phyloP scores from a whole-genome alignment of 2,797 vertebrate genomes.

The Taenioides sp. region DNA sequence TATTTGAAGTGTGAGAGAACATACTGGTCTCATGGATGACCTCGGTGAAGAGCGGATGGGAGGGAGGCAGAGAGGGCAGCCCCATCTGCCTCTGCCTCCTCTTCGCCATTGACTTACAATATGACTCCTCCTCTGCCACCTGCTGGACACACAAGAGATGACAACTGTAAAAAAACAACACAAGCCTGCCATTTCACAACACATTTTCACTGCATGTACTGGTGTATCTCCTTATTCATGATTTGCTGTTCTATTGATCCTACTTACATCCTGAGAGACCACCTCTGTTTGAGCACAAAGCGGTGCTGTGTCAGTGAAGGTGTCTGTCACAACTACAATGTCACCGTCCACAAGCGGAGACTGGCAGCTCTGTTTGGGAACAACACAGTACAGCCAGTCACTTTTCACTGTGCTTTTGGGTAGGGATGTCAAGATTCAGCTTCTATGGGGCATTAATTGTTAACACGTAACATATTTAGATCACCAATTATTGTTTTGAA shows the following conservation, averaged over 20 bases:
- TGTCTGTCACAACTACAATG: slow-evolving; percentile 54
- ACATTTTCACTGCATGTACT: slow-evolving; percentile 33
- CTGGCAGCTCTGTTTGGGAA: slow-evolving; percentile 63
- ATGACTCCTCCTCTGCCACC: slow-evolving; percentile 83
- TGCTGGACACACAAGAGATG: slow-evolving; percentile 51
- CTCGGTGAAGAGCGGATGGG: slow-evolving; percentile 90
- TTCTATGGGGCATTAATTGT: too few species aligned
- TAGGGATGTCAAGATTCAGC: slow-evolving; percentile 3
- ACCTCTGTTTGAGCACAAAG: slow-evolving; percentile 35
- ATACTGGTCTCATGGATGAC: slow-evolving; percentile 88
- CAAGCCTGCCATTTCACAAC: neutral
- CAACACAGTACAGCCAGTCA: slow-evolving; percentile 16
- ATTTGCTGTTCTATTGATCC: neutral
- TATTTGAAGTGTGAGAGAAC: neutral
- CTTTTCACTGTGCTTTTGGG: slow-evolving; percentile 1
- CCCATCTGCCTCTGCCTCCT: slow-evolving; percentile 80
- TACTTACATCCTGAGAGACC: slow-evolving; percentile 61
- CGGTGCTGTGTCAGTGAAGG: slow-evolving; percentile 40
- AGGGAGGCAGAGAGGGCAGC: slow-evolving; percentile 86
- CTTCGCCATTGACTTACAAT: slow-evolving; percentile 85
- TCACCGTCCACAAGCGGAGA: slow-evolving; percentile 57
- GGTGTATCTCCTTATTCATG: slow-evolving; percentile 9
- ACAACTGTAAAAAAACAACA: slow-evolving; percentile 7
- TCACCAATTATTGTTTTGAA: too few species aligned
- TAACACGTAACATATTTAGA: too few species aligned